These are phyloP conservation scores for Polydesmus complanatus DNA, from an alignment of 2,888 invertebrate genomes.

Conservation along the genomic window DNA sequence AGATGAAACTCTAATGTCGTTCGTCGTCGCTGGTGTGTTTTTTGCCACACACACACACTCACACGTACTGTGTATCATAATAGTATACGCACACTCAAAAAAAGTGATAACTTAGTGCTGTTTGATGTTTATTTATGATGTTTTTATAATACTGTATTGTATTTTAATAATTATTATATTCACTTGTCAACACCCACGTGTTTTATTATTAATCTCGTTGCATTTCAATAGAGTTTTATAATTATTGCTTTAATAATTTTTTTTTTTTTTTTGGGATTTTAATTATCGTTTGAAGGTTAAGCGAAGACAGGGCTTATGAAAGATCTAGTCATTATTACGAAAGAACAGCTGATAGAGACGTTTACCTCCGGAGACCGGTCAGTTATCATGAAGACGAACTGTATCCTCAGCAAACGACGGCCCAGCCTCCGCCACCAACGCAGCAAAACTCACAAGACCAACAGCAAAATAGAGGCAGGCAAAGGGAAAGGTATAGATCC, in stretches of 20 bases:
- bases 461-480: not conserved
- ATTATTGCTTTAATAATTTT: not conserved
- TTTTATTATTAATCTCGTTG: not conserved
- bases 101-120: not conserved
- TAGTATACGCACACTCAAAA: not conserved
- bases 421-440: not conserved
- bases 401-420: not conserved
- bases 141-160: not conserved
- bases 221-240: not conserved
- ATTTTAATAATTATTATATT: not conserved
- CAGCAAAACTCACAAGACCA: not conserved
- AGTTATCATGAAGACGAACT: constrained; percentile 23
- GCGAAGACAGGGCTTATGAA: constrained; percentile 41
- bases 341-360: constrained; percentile 28
- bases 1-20: not conserved
- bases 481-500: not conserved
- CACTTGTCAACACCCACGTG: no score
- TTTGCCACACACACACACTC: no score
- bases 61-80: no score
- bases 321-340: constrained; percentile 42
- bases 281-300: constrained; percentile 32
- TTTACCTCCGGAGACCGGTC: constrained; percentile 21
- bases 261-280: not conserved
- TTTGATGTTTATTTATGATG: not conserved
- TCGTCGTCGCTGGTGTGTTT: no score